Conservation (phyloP, 2,797 vertebrate genomes). For the Pogoniulus pusillus region DNA sequence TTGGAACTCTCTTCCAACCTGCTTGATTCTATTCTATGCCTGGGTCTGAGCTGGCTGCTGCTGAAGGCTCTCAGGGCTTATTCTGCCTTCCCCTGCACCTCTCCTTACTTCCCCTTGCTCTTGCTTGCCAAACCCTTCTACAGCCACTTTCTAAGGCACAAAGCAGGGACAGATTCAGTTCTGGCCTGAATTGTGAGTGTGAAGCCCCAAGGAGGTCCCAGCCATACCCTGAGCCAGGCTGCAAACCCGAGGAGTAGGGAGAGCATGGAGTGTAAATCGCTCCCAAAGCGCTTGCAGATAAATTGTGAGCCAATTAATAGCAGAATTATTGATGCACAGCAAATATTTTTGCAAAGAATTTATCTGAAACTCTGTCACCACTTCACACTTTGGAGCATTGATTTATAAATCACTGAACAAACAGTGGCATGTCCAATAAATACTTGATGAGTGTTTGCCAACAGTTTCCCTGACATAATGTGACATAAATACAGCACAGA, state of each 20-base stretch:
- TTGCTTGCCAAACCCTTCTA: background rate
- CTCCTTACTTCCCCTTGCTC: background rate
- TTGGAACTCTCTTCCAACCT: too few species aligned
- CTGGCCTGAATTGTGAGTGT: background rate
- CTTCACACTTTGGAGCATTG: constrained; percentile 22
- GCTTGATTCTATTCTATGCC: too few species aligned
- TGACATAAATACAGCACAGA: constrained; percentile 63
- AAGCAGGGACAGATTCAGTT: background rate
- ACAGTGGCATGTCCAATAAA: constrained; percentile 55
- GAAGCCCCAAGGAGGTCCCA: background rate
- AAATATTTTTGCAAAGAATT: constrained; percentile 72
- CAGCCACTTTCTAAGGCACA: background rate
- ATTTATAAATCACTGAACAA: constrained; percentile 70
- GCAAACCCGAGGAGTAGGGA: background rate
- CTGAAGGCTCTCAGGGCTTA: background rate
- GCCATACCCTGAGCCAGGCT: background rate
- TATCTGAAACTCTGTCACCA: constrained; percentile 53
- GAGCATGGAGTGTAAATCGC: constrained; percentile 28
- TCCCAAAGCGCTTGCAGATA: constrained; percentile 41
- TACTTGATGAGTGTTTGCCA: constrained; percentile 74
- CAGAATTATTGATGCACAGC: constrained; percentile 55
- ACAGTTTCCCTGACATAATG: constrained; percentile 66
- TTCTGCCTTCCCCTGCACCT: background rate
- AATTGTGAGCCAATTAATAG: constrained; percentile 71
- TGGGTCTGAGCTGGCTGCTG: too few species aligned